Percentiles rank a stretch among this genome's conserved stretches.
Conservation (phyloP, 2,888 invertebrate genomes). For the Leptopilina myrica region DNA sequence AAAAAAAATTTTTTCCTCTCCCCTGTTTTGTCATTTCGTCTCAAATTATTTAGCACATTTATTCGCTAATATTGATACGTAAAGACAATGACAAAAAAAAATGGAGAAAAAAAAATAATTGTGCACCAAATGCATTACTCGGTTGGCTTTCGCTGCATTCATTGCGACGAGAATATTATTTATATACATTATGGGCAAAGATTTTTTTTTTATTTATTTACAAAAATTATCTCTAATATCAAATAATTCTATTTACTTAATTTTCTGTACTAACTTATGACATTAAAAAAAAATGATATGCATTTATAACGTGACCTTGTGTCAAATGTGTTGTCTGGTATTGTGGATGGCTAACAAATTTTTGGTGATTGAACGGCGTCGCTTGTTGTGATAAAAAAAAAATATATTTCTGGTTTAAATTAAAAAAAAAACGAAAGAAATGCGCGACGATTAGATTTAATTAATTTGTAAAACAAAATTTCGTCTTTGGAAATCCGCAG, state of each 20-base stretch:
- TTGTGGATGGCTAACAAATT: constrained; percentile 72
- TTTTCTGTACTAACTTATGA: constrained; percentile 60
- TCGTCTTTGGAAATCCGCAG: constrained; percentile 37
- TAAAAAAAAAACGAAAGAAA: background rate
- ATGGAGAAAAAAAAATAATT: constrained; percentile 30
- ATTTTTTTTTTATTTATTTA: constrained; percentile 47
- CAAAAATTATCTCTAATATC: constrained; percentile 41
- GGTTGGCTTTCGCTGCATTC: constrained; percentile 71
- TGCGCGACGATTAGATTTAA: background rate
- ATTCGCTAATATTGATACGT: constrained; percentile 51
- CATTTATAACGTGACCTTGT: constrained; percentile 58
- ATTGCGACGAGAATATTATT: constrained; percentile 54
- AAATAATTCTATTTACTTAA: constrained; percentile 50
- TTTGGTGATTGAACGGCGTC: constrained; percentile 62
- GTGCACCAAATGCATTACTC: constrained; percentile 58
- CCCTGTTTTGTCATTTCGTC: constrained; percentile 53
- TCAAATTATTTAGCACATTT: constrained; percentile 48
- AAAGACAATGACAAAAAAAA: constrained; percentile 3
- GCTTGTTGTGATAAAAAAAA: constrained; percentile 49
- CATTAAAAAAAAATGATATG: constrained; percentile 44
- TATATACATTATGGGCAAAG: constrained; percentile 60
- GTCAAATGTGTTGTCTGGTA: constrained; percentile 72
- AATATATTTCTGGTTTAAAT: background rate
- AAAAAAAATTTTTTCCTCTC: constrained; percentile 50
- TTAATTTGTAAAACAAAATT: constrained; percentile 24